Evolutionary conservation across 2,113 vertebrate species (phyloP), one percentile per base, ranked within the genome.

Genomic region (Rhabdornis inornatus): DNA sequence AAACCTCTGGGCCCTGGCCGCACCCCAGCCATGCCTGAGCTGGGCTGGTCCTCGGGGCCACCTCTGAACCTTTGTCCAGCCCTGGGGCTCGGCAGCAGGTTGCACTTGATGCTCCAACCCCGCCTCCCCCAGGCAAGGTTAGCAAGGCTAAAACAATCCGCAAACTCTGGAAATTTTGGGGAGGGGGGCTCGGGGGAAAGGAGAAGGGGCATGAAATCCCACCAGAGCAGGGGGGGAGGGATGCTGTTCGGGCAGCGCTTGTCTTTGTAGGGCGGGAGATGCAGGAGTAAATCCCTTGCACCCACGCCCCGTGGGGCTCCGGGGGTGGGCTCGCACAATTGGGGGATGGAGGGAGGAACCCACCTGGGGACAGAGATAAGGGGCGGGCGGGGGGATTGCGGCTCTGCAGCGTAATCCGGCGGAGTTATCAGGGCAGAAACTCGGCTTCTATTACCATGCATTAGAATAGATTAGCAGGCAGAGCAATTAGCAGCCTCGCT

Each of bases 381-480:
- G 71, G 89, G 42, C 40, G 47, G 72, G 83, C 10, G 22, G 63
- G 47, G 66, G 94, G 76, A 69, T 89, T 72, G 89, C 64, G 0
- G 78, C 90, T 96, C 95, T 61, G 96, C 94, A 9, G 83, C 40
- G 13, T 96, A 71, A 95, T 5, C 95, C 2, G 8, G 42, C 39
- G 17, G 90, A 94, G 95, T 97, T 97, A 97, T 97, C 96, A 89
- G 94, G 94, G 92, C 88, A 80, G 92, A 96, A 97, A 92, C 81
- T 92, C 87, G 5, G 96, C 91, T 97, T 97, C 81, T 92, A 97
- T 97, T 97, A 96, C 96, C 97, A 97, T 97, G 88, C 71, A 97
- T 97, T 97, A 97, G 96, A 97, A 97, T 97, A 97, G 96, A 96
- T 97, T 96, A 97, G 86, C 96, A 65, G 93, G 88, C 93, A 91